Percentiles rank a stretch among this genome's conserved stretches.
phyloP scores from a whole-genome alignment of 2,888 invertebrate genomes.

The Argyresthia albistria region DNA sequence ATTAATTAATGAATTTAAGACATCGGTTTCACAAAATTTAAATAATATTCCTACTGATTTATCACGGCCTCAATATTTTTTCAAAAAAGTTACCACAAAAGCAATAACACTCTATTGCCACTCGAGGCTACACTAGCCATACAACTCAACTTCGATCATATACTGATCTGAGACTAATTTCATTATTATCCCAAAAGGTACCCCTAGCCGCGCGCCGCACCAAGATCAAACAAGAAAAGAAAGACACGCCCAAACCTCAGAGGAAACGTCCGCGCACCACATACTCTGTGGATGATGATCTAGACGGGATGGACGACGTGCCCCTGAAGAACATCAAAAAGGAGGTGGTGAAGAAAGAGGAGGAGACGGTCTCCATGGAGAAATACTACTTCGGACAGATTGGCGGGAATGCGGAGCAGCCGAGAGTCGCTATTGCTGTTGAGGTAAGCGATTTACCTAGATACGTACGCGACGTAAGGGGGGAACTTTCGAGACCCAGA shows the following conservation, averaged over 20 bases:
- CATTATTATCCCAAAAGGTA: conserved; percentile 30
- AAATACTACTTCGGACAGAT: conserved; percentile 76
- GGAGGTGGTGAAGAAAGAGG: conserved; percentile 35
- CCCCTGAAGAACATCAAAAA: conserved; percentile 57
- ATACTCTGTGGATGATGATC: conserved; percentile 25
- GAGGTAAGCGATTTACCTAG: conserved; percentile 38
- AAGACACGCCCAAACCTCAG: conserved; percentile 25
- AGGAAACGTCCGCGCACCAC: conserved; percentile 35
- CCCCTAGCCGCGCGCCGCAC: conserved; percentile 50
- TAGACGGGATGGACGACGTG: conserved; percentile 50
- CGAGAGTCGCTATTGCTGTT: conserved; percentile 44
- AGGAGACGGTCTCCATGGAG: conserved; percentile 71
- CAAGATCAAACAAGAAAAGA: conserved; percentile 51
- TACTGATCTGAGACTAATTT: too few relatives aligned
- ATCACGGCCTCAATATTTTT: too few relatives aligned
- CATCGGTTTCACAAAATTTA: too few relatives aligned
- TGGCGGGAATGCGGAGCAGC: conserved; percentile 27
- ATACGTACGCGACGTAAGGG: too few relatives aligned
- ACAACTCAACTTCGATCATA: too few relatives aligned
- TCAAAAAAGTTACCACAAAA: too few relatives aligned
- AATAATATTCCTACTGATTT: too few relatives aligned
- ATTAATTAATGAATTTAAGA: too few relatives aligned
- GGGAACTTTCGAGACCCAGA: too few relatives aligned
- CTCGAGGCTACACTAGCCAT: too few relatives aligned
- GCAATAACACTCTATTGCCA: too few relatives aligned